Conservation (phyloP, 2,888 invertebrate species). For the Rotaria socialis region DNA sequence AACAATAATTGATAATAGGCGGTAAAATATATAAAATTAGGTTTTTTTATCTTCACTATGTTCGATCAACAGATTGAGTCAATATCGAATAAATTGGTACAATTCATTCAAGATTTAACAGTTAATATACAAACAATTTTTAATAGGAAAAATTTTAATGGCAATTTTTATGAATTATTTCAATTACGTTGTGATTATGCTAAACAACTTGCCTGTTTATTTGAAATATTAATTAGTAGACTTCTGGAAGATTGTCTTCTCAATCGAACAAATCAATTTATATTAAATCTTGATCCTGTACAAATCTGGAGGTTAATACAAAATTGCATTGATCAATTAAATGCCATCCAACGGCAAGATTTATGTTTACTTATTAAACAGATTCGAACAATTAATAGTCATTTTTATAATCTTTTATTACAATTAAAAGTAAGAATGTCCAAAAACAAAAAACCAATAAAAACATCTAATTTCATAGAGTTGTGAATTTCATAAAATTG, state of each 20-base stretch:
- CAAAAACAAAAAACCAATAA: too few relatives aligned
- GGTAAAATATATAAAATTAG: neutral
- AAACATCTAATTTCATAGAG: neutral
- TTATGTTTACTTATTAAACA: neutral
- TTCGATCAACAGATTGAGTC: constrained; percentile 26
- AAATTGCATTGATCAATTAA: neutral
- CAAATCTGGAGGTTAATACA: constrained; percentile 4
- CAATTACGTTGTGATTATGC: constrained; percentile 34
- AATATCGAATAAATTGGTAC: neutral
- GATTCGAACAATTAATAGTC: neutral
- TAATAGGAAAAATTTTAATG: neutral
- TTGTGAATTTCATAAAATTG: neutral
- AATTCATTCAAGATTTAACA: constrained; percentile 14
- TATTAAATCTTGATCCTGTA: neutral
- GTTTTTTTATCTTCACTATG: neutral
- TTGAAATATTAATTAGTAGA: neutral
- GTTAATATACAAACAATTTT: neutral
- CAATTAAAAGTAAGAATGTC: neutral
- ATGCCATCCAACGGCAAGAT: constrained; percentile 4
- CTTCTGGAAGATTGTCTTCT: neutral
- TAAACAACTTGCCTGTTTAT: constrained; percentile 8
- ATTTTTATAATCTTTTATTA: constrained; percentile 33
- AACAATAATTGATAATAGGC: neutral
- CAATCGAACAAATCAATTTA: neutral
- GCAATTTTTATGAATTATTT: neutral